A percentile compares a stretch with the other conserved stretches of the same genome.
Evolutionary conservation across 2,888 invertebrate genomes (phyloP).

Genomic region (Nemoura dubitans): DNA sequence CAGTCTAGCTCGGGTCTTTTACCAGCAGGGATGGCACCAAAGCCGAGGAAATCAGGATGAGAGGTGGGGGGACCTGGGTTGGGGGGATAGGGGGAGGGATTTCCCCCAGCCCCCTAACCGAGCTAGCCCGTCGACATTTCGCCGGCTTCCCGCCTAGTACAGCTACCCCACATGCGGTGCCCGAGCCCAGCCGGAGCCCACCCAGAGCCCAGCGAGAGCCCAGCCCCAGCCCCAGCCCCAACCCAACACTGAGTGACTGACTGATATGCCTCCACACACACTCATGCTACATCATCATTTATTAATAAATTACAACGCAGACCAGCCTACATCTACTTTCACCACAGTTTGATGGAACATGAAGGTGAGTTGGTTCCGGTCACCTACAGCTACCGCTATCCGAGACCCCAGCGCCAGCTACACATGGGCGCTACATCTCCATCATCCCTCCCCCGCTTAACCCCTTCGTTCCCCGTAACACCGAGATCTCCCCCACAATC

Average conservation of each 20-base stretch:
- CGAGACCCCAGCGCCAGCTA: neutral
- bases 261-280: slow-evolving; percentile 8
- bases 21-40: neutral
- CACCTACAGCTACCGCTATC: neutral
- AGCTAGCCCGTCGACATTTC: neutral
- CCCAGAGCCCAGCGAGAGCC: neutral
- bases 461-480: no score
- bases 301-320: slow-evolving; percentile 17
- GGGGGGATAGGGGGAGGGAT: neutral
- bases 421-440: neutral
- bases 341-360: slow-evolving; percentile 12
- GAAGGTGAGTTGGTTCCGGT: slow-evolving; percentile 4
- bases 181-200: neutral
- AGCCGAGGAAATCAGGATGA: neutral
- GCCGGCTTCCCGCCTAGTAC: neutral
- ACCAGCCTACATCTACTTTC: neutral
- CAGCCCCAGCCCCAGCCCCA: neutral
- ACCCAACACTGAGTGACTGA: neutral
- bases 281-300: slow-evolving; percentile 18
- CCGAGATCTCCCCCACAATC: neutral
- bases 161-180: neutral
- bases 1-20: neutral
- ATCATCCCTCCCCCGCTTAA: neutral
- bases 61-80: neutral
- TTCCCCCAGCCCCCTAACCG: neutral